These are phyloP conservation scores for Azemiops feae DNA, from an alignment of 2,113 vertebrate species.

Conservation along the genomic window DNA sequence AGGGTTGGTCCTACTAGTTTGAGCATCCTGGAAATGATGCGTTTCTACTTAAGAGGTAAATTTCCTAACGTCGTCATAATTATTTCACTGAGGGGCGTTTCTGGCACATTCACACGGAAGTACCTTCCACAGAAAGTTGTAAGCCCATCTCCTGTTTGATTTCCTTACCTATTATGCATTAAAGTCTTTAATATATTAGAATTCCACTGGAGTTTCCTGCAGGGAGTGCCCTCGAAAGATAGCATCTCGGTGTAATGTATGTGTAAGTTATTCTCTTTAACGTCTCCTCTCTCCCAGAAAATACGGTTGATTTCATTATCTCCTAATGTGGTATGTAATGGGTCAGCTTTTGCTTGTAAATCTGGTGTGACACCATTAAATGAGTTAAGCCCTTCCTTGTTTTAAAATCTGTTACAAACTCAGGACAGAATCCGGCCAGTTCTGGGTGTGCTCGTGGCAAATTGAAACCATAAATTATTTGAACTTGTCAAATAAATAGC, in stretches of 20 bases:
- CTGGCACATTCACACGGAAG: neutral
- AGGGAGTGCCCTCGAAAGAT: constrained; percentile 3
- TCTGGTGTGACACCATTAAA: neutral
- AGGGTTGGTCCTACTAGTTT: neutral
- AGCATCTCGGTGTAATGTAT: neutral
- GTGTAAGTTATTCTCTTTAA: neutral
- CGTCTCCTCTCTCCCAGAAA: constrained; percentile 22
- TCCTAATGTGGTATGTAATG: constrained; percentile 11
- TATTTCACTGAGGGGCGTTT: neutral
- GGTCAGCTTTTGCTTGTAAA: constrained; percentile 25
- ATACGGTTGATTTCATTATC: constrained; percentile 20
- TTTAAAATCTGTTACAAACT: constrained; percentile 36
- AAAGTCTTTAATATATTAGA: constrained; percentile 12
- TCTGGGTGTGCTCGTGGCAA: constrained; percentile 35
- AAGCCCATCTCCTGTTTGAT: neutral
- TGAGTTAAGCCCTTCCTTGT: constrained; percentile 42
- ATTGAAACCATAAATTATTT: constrained; percentile 30
- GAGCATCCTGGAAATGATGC: constrained; percentile 20
- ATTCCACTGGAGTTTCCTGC: constrained; percentile 17
- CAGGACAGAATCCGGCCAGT: constrained; percentile 21
- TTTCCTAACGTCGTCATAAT: constrained; percentile 10
- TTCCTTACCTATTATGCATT: neutral
- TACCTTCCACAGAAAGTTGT: constrained; percentile 19
- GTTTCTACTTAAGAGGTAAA: constrained; percentile 23
- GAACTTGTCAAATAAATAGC: constrained; percentile 55